Evolutionary conservation across 1,140 invertebrate genomes (phyloP).

Genomic region (Cryptotermes secundus): DNA sequence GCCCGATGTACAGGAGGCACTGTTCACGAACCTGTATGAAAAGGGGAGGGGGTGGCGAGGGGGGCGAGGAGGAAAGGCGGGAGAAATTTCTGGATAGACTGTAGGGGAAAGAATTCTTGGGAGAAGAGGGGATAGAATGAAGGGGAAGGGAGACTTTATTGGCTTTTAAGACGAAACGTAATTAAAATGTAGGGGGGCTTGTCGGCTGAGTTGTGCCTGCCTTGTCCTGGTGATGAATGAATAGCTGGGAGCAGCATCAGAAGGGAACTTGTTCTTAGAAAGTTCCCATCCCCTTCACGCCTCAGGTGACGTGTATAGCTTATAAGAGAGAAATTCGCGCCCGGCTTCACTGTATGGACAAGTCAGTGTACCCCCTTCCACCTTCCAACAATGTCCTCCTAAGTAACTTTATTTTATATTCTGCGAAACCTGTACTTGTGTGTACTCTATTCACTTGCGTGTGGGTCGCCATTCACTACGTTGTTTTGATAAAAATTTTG

Average conservation of each 20-base stretch:
- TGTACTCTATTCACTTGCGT: neutral
- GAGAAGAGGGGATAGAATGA: neutral
- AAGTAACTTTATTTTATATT: neutral
- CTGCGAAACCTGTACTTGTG: neutral
- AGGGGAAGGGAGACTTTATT: constrained; percentile 29
- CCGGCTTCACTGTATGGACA: neutral
- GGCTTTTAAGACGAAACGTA: constrained; percentile 33
- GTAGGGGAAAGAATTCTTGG: neutral
- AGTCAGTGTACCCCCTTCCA: neutral
- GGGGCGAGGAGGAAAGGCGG: too few relatives aligned
- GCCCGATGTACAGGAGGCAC: neutral
- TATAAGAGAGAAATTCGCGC: constrained; percentile 13
- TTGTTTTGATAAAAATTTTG: too few relatives aligned
- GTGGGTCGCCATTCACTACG: too few relatives aligned
- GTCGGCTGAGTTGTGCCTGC: constrained; percentile 6
- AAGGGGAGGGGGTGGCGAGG: neutral
- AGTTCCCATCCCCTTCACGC: neutral
- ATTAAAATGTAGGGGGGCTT: constrained; percentile 32
- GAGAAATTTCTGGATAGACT: neutral
- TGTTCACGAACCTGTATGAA: neutral
- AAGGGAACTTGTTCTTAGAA: neutral
- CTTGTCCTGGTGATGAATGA: constrained; percentile 29
- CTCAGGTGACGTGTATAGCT: constrained; percentile 24
- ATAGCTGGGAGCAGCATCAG: neutral
- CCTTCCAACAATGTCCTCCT: neutral